Base-by-base conservation (phyloP, 92 coral and sea anemone genomes). In the Parazoanthus darwini region DNA sequence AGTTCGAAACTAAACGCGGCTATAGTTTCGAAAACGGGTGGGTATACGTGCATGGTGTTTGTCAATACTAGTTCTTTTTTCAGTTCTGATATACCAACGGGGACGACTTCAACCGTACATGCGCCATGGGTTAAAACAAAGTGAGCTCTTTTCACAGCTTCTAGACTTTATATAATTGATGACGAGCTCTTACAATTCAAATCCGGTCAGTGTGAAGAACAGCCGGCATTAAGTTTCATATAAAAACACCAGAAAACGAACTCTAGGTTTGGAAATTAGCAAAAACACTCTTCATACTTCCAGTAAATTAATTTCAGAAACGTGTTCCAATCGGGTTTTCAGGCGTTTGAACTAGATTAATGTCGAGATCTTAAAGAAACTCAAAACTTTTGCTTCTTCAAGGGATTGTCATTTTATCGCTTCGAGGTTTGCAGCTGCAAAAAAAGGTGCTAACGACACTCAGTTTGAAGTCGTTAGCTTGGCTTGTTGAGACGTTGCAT, bases 301-400 rank as follows among this genome's bases (percentile, higher is more conserved):
- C 33, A 75, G 75, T 82, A 82, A 82, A 82, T 82, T 63, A 29
- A 81, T 36, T 81, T 81, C 86, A 8, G 44, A 81, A 51, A 25
- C 4, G 42, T 58, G 73, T 54, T 29, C 39, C 39, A 29, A 73
- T 73, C 33, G 78, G 78, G 78, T 18, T 73, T 73, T 73, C 43
- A 73, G 78, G 78, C 42, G 42, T 43, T 73, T 73, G 78, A 73
- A 73, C 29, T 36, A 71, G 38, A 75, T 11, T 39, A 77, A 77
- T 39, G 42, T 7, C 80, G 50, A 8, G 29, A 39, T 39, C 79
- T 75, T 18, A 38, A 77, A 39, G 80, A 77, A 77, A 73, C 77
- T 23, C 33, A 73, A 73, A 73, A 73, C 77, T 0, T 73, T 73
- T 11, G 77, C 39, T 73, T 73, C 77, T 73, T 73, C 77, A 26